These are phyloP conservation scores for Nyctalus aviator DNA, from an alignment of 2,797 vertebrate species.

Conservation along the genomic window DNA sequence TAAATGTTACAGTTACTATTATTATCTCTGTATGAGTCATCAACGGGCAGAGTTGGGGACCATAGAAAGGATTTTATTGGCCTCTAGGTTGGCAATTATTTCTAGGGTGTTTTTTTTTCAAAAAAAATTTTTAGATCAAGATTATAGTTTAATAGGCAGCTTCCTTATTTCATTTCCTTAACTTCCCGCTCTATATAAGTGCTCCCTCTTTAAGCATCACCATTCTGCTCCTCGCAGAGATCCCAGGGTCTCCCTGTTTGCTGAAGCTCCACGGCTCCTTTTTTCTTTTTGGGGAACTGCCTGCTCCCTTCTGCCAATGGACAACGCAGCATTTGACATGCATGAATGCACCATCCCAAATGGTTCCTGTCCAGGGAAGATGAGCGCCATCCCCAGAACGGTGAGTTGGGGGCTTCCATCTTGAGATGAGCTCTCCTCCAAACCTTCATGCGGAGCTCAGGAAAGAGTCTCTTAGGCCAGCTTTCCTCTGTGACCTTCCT, in stretches of 20 bases:
- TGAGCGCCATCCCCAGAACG: neutral
- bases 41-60: neutral
- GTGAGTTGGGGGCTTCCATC: conserved; percentile 52
- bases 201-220: neutral
- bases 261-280: neutral
- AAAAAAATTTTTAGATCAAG: neutral
- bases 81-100: conserved; percentile 48
- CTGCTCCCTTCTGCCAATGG: conserved; percentile 67
- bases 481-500: neutral
- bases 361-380: neutral
- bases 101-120: neutral
- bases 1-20: neutral
- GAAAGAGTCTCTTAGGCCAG: neutral
- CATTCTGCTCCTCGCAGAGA: neutral
- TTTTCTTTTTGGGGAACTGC: conserved; percentile 1
- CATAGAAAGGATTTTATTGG: neutral
- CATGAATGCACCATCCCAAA: neutral
- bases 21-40: conserved; percentile 24
- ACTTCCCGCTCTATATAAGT: conserved; percentile 41
- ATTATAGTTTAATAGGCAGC: neutral
- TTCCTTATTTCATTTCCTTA: conserved; percentile 71
- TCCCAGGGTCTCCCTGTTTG: neutral
- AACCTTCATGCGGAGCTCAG: neutral
- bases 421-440: neutral
- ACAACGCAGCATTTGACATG: conserved; percentile 83